Base-by-base conservation (phyloP, 2,888 invertebrate species). In the Apodemia hepburni region DNA sequence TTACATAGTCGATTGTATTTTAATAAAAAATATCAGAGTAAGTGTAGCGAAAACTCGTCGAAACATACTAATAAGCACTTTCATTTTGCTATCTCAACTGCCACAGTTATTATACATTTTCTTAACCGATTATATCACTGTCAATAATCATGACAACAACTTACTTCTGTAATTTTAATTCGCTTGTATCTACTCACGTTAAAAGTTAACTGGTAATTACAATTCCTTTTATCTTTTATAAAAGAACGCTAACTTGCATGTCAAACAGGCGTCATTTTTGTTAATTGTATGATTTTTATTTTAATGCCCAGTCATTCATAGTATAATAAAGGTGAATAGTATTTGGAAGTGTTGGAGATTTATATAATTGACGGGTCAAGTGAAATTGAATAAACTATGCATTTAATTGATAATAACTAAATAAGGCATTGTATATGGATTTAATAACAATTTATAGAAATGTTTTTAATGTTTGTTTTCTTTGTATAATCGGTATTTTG, bases 131-230 rank as follows among this genome's bases (percentile, higher is more conserved):
- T 59, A 58, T 60, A 59, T 45, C 68, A 70, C 63, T 73, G 76
- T 80, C 80, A 79, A 73, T 73, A 73, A 60, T 61, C 69, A 76
- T 73, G 73, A 78, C 66, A 71, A 70, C 71, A 73, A 75, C 73
- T 76, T 73, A 74, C 78, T 71, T 76, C 75, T 70, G 74, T 73
- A 68, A 74, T 73, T 71, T 61, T 62, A 75, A 71, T 58, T 59
- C 49, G 54, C 60, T 65, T 60, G 62, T 63, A 54, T 61, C 59
- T 38, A 38, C 38, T 63, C 65, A 49, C 58, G 58, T 61, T 61
- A 68, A 63, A 42, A 61, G 73, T 72, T 76, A 73, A 76, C 74
- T 69, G 68, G 68, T 77, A 79, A 80, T 81, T 78, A 81, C 73
- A 72, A 70, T 66, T 70, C 73, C 70, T 74, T 75, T 76, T 75